A percentile compares a stretch with the other conserved stretches of the same genome.
Evolutionary conservation across 1,140 invertebrate genomes (phyloP).

Genomic region (Eciton burchellii): DNA sequence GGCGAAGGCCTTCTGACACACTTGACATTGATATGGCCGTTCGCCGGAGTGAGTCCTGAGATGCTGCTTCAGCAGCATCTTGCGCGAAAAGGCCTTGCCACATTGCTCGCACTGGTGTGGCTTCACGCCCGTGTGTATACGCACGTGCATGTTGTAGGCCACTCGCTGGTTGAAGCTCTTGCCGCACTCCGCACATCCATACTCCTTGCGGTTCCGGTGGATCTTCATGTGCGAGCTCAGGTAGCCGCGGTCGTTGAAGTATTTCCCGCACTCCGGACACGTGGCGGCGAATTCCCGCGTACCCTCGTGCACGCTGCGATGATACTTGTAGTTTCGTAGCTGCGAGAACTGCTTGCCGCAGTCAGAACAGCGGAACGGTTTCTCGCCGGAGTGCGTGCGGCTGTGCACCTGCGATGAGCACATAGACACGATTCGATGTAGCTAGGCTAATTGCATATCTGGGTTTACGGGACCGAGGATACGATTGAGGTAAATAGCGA

Average conservation of each 20-base stretch:
- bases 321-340: slow-evolving; percentile 91
- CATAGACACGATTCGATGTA: not conserved
- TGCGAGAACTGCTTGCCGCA: slow-evolving; percentile 93
- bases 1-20: slow-evolving; percentile 91
- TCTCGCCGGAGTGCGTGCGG: slow-evolving; percentile 83
- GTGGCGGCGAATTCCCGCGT: slow-evolving; percentile 91
- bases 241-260: slow-evolving; percentile 92
- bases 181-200: slow-evolving; percentile 90
- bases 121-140: slow-evolving; percentile 93
- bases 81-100: slow-evolving; percentile 94
- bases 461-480: not conserved
- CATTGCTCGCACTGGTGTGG: slow-evolving; percentile 95
- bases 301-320: slow-evolving; percentile 90
- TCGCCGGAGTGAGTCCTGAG: slow-evolving; percentile 92
- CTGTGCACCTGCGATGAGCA: slow-evolving; percentile 77
- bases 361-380: slow-evolving; percentile 90
- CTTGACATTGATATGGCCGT: slow-evolving; percentile 90
- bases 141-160: slow-evolving; percentile 93
- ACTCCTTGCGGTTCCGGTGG: slow-evolving; percentile 91
- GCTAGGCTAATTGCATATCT: not conserved
- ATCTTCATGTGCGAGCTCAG: slow-evolving; percentile 93
- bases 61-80: slow-evolving; percentile 93
- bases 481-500: not conserved
- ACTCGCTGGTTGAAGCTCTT: slow-evolving; percentile 93
- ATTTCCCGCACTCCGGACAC: slow-evolving; percentile 91